These are phyloP conservation scores for Parauchenoglanis ngamensis DNA, from an alignment of 2,797 vertebrate genomes.

Conservation along the genomic window DNA sequence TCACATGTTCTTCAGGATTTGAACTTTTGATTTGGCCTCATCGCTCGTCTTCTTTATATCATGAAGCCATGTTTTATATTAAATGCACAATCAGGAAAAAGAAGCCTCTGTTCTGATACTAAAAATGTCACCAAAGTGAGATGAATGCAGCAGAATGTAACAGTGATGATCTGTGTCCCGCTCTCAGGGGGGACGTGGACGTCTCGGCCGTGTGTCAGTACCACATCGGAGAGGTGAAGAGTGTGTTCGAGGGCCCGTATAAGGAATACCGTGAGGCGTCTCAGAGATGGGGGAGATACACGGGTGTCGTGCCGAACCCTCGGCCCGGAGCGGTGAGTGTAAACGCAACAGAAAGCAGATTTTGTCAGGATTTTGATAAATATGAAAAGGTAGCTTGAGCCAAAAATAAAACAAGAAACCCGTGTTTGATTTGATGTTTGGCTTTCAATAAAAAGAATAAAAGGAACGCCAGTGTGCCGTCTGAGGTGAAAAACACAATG, in stretches of 20 bases:
- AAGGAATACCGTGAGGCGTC: conserved; percentile 90
- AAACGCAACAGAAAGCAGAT: conserved; percentile 19
- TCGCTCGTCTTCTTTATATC: not conserved
- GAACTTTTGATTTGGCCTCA: not conserved
- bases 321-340: conserved; percentile 88
- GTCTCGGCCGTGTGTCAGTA: conserved; percentile 93
- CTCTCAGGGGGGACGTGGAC: conserved; percentile 88
- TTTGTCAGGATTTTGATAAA: not conserved
- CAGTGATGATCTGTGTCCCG: conserved; percentile 17
- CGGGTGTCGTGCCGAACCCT: conserved; percentile 80
- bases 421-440: not conserved
- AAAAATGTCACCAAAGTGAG: not conserved
- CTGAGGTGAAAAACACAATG: not conserved
- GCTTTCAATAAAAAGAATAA: not conserved
- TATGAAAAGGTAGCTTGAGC: not conserved
- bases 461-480: not conserved
- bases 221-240: conserved; percentile 85
- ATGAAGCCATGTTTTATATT: not conserved
- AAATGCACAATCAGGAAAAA: not conserved
- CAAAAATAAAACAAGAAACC: not conserved
- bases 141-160: not conserved
- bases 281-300: conserved; percentile 89
- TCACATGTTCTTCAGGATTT: not conserved
- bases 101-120: not conserved
- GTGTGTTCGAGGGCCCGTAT: conserved; percentile 89